phyloP scores from a whole-genome alignment of 2,797 vertebrate genomes.

The Coracias cyanogaster region DNA sequence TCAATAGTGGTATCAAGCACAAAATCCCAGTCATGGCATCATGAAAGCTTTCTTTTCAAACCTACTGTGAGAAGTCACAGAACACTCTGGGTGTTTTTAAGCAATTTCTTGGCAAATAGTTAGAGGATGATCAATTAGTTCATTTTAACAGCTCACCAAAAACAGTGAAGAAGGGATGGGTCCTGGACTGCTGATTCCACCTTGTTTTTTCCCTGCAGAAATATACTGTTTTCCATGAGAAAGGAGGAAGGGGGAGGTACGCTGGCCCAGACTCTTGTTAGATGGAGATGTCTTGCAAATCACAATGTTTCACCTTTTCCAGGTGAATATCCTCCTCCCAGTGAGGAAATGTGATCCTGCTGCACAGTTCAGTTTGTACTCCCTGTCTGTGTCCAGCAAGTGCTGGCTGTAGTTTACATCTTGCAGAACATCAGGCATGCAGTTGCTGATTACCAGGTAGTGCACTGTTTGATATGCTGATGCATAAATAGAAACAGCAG shows the following conservation, averaged over 20 bases:
- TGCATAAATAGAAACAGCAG: neutral
- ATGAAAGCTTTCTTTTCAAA: neutral
- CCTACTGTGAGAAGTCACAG: neutral
- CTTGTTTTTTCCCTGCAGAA: neutral
- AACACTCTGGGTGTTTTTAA: neutral
- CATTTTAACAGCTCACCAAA: neutral
- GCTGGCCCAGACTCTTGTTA: neutral
- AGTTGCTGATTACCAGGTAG: neutral
- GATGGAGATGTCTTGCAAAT: neutral
- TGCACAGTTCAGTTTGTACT: neutral
- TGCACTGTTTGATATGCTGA: neutral
- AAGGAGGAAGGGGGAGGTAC: neutral
- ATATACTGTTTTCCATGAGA: neutral
- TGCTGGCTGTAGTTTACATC: neutral
- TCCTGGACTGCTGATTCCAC: neutral
- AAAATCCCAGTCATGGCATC: neutral
- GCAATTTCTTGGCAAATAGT: neutral
- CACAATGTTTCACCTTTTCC: neutral
- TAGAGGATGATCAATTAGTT: neutral
- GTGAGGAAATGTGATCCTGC: neutral
- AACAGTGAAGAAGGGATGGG: neutral
- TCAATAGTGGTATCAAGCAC: neutral
- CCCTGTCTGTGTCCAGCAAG: neutral
- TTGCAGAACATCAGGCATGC: accelerated
- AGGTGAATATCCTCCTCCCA: neutral